phyloP scores from a whole-genome alignment of 2,888 invertebrate species.

The Terebella lapidaria region DNA sequence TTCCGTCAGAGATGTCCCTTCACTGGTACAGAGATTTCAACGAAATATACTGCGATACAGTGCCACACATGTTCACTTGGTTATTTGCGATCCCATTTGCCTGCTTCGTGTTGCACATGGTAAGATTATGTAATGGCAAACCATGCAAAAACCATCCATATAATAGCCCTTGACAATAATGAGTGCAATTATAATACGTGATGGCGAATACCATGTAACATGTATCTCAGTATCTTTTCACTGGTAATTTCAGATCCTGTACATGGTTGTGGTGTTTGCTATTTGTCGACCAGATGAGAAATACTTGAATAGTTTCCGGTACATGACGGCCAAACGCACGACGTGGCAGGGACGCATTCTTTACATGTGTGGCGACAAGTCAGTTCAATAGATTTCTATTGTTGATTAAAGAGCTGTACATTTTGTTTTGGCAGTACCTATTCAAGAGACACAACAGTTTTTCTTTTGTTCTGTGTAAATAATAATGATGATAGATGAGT shows the following conservation, averaged over 20 bases:
- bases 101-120: constrained; percentile 31
- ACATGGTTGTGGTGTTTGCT: constrained; percentile 30
- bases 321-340: constrained; percentile 25
- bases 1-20: constrained; percentile 31
- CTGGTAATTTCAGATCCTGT: constrained; percentile 27
- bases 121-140: constrained; percentile 8
- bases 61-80: constrained; percentile 26
- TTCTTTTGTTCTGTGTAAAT: too few species aligned
- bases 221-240: constrained; percentile 5
- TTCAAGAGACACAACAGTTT: too few species aligned
- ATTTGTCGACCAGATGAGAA: constrained; percentile 30
- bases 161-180: too few species aligned
- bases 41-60: constrained; percentile 19
- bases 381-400: too few species aligned
- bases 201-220: too few species aligned
- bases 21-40: constrained; percentile 36
- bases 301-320: constrained; percentile 32
- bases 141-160: constrained; percentile 1
- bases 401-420: too few species aligned
- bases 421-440: too few species aligned
- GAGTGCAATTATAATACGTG: too few species aligned
- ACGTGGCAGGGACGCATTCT: neutral
- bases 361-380: neutral
- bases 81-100: constrained; percentile 30
- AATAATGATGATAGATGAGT: too few species aligned